Base-by-base conservation (phyloP, 2,113 vertebrate species). In the Zosterops japonicus region DNA sequence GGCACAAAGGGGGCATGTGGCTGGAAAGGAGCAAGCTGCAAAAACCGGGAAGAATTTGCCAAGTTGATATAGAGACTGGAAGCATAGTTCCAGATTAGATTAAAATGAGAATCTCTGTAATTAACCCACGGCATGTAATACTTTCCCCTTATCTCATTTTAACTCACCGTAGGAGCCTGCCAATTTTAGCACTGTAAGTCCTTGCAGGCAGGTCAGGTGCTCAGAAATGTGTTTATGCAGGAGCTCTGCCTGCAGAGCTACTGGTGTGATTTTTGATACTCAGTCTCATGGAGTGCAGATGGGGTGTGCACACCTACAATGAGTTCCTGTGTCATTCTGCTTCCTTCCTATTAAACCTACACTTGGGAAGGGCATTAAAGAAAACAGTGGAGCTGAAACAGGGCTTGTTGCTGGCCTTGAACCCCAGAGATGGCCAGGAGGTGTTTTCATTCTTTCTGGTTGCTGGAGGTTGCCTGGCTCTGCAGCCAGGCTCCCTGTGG, bases 111-210 rank as follows among this genome's bases (percentile, higher is more conserved):
- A 92, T 75, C 59, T 96, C 76, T 83, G 67, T 44, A 94, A 96
- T 92, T 89, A 96, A 69, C 89, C 92, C 1, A 33, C 0, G 2
- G 92, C 68, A 53, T 29, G 39, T 75, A 80, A 88, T 86, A 60
- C 79, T 86, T 93, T 77, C 44, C 60, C 33, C 72, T 95, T 94
- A 94, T 94, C 94, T 95, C 91, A 33, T 86, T 95, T 80, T 70
- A 89, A 56, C 60, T 89, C 60, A 5, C 8, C 0, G 10, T 33
- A 77, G 72, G 49, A 95, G 49, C 60, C 92, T 90, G 94, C 92
- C 94, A 89, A 9, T 83, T 95, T 92, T 49, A 78, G 86, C 85
- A 77, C 79, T 67, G 42, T 83, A 65, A 80, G 53, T 36, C 83
- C 89, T 49, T 69, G 67, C 35, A 75, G 72, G 70, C 89, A n/a